Evolutionary conservation across 1,140 invertebrate genomes (phyloP), one percentile per base, ranked within the genome.

Genomic region (Reticulitermes speratus): DNA sequence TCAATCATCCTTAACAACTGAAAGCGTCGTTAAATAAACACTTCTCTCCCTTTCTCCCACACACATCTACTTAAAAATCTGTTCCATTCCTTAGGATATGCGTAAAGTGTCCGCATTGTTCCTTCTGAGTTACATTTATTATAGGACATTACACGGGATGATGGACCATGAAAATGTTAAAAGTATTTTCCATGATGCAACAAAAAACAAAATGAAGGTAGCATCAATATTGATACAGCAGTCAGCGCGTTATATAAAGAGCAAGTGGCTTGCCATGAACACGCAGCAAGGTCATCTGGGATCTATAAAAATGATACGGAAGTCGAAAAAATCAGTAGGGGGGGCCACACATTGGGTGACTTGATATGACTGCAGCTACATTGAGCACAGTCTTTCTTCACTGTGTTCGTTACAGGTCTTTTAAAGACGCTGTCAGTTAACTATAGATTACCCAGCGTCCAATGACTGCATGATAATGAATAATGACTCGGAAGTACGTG

Each of bases 201-300:
- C n/a, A 75, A 75, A 75, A 75, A 30, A 75, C 8, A 21, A 55
- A 55, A 55, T 11, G 65, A 16, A 75, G 65, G 65, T n/a, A 75
- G 65, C 65, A 75, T 75, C 65, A 30, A n/a, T 75, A 75, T 75
- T 75, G n/a, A 75, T 75, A 75, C 65, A 30, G 65, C 65, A 75
- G n/a, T n/a, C 25, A 75, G 65, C 30, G 65, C 65, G 25, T 75
- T 30, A 75, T 14, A 75, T 25, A 75, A 8, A 75, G 65, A 75
- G 65, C n/a, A 30, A 75, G 65, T n/a, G 65, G 25, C 59, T 65
- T 8, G 59, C 25, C 59, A n/a, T n/a, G 59, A 16, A 55, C 25
- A n/a, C 8, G 16, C 25, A 3, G 65, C 65, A 75, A 75, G 65
- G 65, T 30, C 65, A 75, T 8, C 65, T 75, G 65, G 16, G 25